phyloP scores from a whole-genome alignment of 2,113 vertebrate species.

The Mesembrinibis cayennensis region DNA sequence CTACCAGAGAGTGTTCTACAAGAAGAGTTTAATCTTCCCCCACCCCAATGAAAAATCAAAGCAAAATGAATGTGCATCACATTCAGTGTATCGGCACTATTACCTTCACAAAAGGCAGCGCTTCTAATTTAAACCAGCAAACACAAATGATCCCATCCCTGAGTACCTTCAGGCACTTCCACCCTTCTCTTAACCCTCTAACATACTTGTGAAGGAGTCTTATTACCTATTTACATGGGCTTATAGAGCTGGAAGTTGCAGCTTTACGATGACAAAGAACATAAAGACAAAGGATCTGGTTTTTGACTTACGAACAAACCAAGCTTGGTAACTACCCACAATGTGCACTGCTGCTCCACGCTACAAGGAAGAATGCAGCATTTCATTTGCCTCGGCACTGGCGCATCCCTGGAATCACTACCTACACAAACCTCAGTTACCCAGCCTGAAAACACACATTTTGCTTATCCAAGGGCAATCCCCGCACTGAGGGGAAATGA shows the following conservation, averaged over 20 bases:
- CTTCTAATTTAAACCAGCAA: neutral
- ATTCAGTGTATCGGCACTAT: neutral
- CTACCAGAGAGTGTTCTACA: accelerated
- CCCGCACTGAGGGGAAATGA: neutral
- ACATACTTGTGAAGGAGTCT: neutral
- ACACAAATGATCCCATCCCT: neutral
- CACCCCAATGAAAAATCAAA: neutral
- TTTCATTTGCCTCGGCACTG: neutral
- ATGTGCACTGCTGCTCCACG: neutral
- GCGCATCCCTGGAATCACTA: neutral
- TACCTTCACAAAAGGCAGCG: neutral
- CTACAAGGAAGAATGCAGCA: neutral
- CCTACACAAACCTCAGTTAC: neutral
- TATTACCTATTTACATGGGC: neutral
- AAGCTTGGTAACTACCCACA: neutral
- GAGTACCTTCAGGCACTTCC: neutral
- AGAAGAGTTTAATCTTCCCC: neutral
- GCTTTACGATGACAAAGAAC: neutral
- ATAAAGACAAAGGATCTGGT: neutral
- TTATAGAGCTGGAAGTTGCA: neutral
- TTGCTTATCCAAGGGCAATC: neutral
- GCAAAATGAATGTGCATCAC: neutral
- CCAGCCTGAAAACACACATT: neutral
- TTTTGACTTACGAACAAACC: neutral
- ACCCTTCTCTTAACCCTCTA: neutral